Base-by-base conservation (phyloP, 2,113 vertebrate species). In the Neomonachus schauinslandi region DNA sequence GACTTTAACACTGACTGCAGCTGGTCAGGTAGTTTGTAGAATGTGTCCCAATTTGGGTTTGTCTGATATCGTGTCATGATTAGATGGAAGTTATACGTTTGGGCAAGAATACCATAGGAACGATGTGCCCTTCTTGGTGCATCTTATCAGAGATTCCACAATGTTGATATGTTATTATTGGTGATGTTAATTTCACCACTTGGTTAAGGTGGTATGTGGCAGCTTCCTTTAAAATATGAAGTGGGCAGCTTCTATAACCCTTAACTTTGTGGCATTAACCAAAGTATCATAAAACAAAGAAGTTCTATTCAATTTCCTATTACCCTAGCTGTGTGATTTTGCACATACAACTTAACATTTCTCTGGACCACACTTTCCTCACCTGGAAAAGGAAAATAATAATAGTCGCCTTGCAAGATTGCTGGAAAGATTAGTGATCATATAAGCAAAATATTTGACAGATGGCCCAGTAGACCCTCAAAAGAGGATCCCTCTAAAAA, bases 191-290 rank as follows among this genome's bases (percentile, higher is more conserved):
- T 31, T 82, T 24, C 53, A 79, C 46, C 61, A 2, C 19, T 21
- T 31, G 7, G 67, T n/a, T 55, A 79, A 39, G 65, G 67, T 22
- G 19, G 26, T 22, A 1, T 42, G 55, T 65, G 83, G 39, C 33
- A 74, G 49, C 7, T 39, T 39, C 65, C 91, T 77, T 86, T 72
- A 77, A 87, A 81, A 59, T 11, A 19, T 16, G 36, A 87, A 26
- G 3, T 1, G 4, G 14, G 2, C 1, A 42, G 24, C 31, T 26
- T 33, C 63, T 36, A 1, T 10, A 9, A 49, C 59, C 51, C 0
- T 18, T 33, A 39, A n/a, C 49, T 61, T 46, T 36, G 42, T 53
- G 21, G 22, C 1, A 1, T 77, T 33, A 1, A 14, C 13, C 71
- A 80, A 80, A 91, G 36, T 46, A 39, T 24, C 61, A 15, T 13